These are phyloP conservation scores for Mus pahari DNA, from an alignment of 2,113 vertebrate species.

Conservation along the genomic window DNA sequence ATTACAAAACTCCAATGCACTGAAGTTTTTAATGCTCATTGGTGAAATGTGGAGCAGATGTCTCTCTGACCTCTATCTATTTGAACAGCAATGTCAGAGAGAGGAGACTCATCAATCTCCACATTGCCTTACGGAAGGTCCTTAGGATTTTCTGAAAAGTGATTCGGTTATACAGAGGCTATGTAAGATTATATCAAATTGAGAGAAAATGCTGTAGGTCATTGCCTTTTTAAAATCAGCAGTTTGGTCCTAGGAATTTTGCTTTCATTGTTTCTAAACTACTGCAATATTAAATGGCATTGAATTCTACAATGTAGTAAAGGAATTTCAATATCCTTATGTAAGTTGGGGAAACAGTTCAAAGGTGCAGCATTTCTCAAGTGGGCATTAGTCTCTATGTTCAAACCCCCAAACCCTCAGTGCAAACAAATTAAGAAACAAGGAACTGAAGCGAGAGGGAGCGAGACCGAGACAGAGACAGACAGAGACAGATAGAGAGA, in stretches of 20 bases:
- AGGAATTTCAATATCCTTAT: constrained; percentile 1
- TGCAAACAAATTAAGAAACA: not conserved
- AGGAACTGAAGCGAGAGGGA: no score
- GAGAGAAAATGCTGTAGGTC: not conserved
- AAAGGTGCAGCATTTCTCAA: not conserved
- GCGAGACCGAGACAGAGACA: not conserved
- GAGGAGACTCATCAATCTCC: constrained; percentile 68
- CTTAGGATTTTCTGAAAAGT: constrained; percentile 57
- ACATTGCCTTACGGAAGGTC: constrained; percentile 45
- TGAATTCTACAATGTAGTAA: constrained; percentile 2
- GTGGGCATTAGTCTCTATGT: not conserved
- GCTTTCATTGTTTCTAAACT: constrained; percentile 10
- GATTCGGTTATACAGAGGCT: not conserved
- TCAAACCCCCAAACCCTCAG: not conserved
- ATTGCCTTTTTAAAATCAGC: not conserved
- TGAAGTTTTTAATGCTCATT: constrained; percentile 52
- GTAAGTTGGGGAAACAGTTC: not conserved
- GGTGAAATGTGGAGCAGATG: constrained; percentile 73
- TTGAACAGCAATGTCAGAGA: constrained; percentile 71
- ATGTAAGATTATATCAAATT: constrained; percentile 21
- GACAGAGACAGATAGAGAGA: no score
- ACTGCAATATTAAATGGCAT: not conserved
- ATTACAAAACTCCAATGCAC: constrained; percentile 48
- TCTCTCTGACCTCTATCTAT: constrained; percentile 73
- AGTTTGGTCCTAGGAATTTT: not conserved